Conservation (phyloP, 2,888 invertebrate species). For the Meiosimyza platycephala region DNA sequence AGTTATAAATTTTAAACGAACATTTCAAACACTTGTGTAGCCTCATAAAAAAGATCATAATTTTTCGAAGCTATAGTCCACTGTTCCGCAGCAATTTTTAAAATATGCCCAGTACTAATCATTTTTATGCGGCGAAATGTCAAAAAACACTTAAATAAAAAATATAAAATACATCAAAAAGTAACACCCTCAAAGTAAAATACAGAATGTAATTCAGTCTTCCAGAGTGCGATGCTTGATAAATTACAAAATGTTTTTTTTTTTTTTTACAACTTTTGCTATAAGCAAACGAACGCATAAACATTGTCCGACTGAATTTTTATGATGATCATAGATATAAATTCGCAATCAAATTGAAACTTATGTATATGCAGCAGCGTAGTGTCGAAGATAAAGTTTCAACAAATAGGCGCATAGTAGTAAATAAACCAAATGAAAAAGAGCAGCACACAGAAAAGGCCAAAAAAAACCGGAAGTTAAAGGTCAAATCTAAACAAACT, state of each 20-base stretch:
- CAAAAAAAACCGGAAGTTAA: not conserved
- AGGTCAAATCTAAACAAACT: conserved; percentile 5
- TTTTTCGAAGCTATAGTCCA: no score
- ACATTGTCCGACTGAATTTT: conserved; percentile 19
- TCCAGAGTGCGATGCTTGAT: not conserved
- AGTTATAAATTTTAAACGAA: no score
- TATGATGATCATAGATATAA: conserved; percentile 48
- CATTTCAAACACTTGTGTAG: no score
- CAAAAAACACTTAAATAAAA: no score
- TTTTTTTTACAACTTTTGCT: conserved; percentile 9
- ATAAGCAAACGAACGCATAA: not conserved
- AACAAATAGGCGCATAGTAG: not conserved
- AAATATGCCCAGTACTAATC: no score
- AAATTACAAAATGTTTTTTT: not conserved
- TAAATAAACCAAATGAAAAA: not conserved
- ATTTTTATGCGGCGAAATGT: no score
- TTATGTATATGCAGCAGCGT: conserved; percentile 43
- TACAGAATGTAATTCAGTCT: no score
- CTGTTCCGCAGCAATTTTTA: no score
- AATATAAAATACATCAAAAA: not conserved
- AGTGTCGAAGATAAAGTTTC: not conserved
- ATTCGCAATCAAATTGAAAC: conserved; percentile 60
- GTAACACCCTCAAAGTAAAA: not conserved
- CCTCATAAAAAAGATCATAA: no score
- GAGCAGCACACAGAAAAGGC: not conserved